Evolutionary conservation across 2,888 invertebrate species (phyloP).

Genomic region (Polietes domitor): DNA sequence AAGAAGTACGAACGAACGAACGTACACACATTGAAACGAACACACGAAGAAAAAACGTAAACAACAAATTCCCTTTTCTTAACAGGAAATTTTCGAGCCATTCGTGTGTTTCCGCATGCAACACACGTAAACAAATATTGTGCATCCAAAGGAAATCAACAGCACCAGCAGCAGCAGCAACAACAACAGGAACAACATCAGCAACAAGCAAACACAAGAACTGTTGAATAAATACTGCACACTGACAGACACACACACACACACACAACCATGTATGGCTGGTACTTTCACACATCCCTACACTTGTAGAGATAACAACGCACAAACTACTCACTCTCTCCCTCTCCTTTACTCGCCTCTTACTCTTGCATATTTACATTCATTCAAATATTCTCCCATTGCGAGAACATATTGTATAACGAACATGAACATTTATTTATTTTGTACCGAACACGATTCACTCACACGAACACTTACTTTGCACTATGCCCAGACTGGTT

Average conservation of each 20-base stretch:
- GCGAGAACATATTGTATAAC: background rate
- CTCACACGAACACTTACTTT: background rate
- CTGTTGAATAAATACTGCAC: constrained; percentile 16
- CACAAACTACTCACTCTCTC: background rate
- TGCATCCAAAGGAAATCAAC: constrained; percentile 34
- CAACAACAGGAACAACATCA: background rate
- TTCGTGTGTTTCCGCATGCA: constrained; percentile 36
- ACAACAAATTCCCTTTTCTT: constrained; percentile 29
- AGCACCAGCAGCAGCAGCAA: background rate
- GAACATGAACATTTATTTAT: background rate
- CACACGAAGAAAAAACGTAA: background rate
- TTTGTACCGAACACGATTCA: background rate
- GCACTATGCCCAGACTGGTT: no score
- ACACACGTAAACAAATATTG: constrained; percentile 57
- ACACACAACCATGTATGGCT: background rate
- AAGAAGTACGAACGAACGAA: background rate
- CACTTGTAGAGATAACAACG: background rate
- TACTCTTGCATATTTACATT: no score
- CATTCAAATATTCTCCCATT: background rate
- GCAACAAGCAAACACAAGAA: background rate
- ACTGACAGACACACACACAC: background rate
- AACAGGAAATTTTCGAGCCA: constrained; percentile 29
- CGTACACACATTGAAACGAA: background rate
- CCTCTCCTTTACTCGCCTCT: no score
- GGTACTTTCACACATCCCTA: background rate